Evolutionary conservation across 2,888 invertebrate species (phyloP).

Genomic region (Phragmatobia fuliginosa): DNA sequence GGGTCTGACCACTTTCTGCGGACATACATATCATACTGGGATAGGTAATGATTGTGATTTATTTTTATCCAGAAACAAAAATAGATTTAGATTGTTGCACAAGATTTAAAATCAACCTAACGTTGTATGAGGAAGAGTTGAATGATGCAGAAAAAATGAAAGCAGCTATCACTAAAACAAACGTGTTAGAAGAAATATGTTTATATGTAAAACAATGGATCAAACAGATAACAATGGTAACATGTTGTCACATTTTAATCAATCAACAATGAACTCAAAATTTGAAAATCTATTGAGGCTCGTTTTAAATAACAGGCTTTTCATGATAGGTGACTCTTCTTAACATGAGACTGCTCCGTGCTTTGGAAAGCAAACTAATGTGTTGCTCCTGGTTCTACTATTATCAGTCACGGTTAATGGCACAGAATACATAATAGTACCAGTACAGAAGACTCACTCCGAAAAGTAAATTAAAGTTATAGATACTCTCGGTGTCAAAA

Average conservation of each 20-base stretch:
- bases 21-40: background rate
- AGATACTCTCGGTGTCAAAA: too few species aligned
- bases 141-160: conserved; percentile 87
- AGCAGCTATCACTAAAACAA: conserved; percentile 85
- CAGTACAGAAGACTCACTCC: too few species aligned
- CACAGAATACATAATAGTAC: too few species aligned
- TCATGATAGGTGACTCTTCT: too few species aligned
- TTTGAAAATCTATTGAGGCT: too few species aligned
- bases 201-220: conserved; percentile 89
- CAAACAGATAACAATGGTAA: conserved; percentile 90
- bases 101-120: conserved; percentile 86
- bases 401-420: too few species aligned
- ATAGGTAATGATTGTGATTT: background rate
- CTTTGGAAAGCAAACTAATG: too few species aligned
- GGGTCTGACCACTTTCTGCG: background rate
- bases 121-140: conserved; percentile 86
- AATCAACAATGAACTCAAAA: background rate
- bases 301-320: too few species aligned
- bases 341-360: too few species aligned
- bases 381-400: too few species aligned
- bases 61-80: conserved; percentile 84
- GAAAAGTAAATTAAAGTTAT: too few species aligned
- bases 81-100: conserved; percentile 88
- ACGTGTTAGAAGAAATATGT: conserved; percentile 88
- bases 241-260: conserved; percentile 14